Conservation (phyloP, 2,797 vertebrate species). For the Schizopygopsis pylzovi region DNA sequence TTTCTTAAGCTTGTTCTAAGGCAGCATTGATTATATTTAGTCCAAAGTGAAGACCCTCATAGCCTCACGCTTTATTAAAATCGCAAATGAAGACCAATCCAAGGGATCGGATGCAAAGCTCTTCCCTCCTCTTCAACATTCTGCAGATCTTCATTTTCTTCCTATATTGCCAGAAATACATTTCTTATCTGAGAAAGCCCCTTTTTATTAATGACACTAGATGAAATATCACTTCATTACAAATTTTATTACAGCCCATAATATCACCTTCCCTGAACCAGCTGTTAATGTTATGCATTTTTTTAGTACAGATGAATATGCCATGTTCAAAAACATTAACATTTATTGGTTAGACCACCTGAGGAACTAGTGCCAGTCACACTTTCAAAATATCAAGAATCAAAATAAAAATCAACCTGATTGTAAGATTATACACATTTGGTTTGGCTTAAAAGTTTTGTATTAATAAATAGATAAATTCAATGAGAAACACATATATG, state of each 20-base stretch:
- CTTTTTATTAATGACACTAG: slow-evolving; percentile 80
- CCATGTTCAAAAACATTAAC: slow-evolving; percentile 72
- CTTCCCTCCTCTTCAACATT: slow-evolving; percentile 54
- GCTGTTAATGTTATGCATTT: slow-evolving; percentile 71
- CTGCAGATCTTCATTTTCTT: slow-evolving; percentile 66
- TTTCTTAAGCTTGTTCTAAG: not conserved
- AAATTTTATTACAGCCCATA: slow-evolving; percentile 83
- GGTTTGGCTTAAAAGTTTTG: not conserved
- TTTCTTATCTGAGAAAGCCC: slow-evolving; percentile 71
- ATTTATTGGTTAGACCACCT: slow-evolving; percentile 70
- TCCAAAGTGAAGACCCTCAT: slow-evolving; percentile 10
- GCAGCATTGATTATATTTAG: slow-evolving; percentile 34
- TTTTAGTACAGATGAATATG: slow-evolving; percentile 72
- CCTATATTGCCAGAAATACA: slow-evolving; percentile 69
- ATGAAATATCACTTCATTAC: slow-evolving; percentile 86
- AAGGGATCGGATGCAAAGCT: slow-evolving; percentile 31
- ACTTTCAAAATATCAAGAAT: slow-evolving; percentile 53
- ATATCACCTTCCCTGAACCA: slow-evolving; percentile 77
- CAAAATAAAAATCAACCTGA: not conserved
- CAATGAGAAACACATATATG: not conserved
- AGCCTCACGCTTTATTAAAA: slow-evolving; percentile 43
- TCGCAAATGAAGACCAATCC: slow-evolving; percentile 42
- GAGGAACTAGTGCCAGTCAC: slow-evolving; percentile 54
- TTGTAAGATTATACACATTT: too few species aligned
- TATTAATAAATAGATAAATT: not conserved